Evolutionary conservation across 2,797 vertebrate genomes (phyloP).

Genomic region (Cossypha niveicapilla): DNA sequence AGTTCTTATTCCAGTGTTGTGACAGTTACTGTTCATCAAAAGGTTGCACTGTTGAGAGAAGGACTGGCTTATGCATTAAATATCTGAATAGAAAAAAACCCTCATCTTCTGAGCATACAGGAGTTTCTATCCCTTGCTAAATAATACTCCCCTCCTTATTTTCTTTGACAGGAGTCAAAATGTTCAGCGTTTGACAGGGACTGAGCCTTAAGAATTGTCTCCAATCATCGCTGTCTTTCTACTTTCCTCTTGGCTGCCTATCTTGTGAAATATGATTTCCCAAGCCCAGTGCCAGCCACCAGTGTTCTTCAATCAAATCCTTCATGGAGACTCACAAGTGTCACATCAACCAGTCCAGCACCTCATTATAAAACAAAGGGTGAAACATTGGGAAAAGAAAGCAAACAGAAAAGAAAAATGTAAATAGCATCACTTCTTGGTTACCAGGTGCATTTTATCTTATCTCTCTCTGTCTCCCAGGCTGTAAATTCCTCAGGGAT

Average conservation of each 20-base stretch:
- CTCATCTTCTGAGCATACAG: not conserved
- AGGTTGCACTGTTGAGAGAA: not conserved
- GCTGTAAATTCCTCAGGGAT: slow-evolving; percentile 39
- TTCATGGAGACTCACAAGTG: not conserved
- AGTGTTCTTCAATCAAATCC: slow-evolving; percentile 22
- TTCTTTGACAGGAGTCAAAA: slow-evolving; percentile 38
- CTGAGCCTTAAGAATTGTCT: not conserved
- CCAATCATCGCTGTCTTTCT: not conserved
- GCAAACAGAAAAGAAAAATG: slow-evolving; percentile 59
- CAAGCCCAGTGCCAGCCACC: slow-evolving; percentile 22
- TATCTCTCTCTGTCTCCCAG: slow-evolving; percentile 42
- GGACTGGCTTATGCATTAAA: slow-evolving; percentile 32
- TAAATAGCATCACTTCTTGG: slow-evolving; percentile 49
- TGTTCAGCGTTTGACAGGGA: slow-evolving; percentile 12
- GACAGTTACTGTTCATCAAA: slow-evolving; percentile 39
- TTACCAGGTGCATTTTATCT: slow-evolving; percentile 64
- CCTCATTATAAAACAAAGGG: slow-evolving; percentile 47
- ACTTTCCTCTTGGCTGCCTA: slow-evolving; percentile 20
- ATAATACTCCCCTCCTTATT: not conserved
- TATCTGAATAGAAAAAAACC: not conserved
- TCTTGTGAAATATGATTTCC: slow-evolving; percentile 1
- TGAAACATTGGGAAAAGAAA: slow-evolving; percentile 44
- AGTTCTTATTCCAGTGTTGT: slow-evolving; percentile 17
- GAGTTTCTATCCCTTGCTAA: not conserved
- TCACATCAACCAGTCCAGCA: slow-evolving; percentile 44